phyloP scores from a whole-genome alignment of 2,888 invertebrate species.

The Gymnocheta viridis region DNA sequence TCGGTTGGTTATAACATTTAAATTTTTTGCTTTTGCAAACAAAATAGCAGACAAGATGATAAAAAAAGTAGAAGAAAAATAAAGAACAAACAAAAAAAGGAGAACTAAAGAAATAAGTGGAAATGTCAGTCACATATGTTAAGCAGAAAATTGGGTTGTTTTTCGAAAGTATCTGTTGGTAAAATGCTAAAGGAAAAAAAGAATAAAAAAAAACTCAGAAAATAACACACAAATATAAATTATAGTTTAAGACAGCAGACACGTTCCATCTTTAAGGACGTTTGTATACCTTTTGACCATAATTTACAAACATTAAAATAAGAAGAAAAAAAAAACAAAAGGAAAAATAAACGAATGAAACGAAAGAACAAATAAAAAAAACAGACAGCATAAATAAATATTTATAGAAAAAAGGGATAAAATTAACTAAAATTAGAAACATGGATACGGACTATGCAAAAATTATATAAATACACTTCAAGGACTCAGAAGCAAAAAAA shows the following conservation, averaged over 20 bases:
- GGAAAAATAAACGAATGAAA: background rate
- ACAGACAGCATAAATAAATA: background rate
- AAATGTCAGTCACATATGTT: slow-evolving; percentile 59
- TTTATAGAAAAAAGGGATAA: background rate
- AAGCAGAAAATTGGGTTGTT: background rate
- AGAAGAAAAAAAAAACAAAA: background rate
- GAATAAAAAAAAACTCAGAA: background rate
- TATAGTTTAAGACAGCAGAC: slow-evolving; percentile 35
- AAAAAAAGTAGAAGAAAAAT: background rate
- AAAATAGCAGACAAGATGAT: slow-evolving; percentile 1
- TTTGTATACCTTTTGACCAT: slow-evolving; percentile 48
- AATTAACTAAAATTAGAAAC: too few relatives aligned
- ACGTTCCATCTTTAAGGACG: slow-evolving; percentile 46
- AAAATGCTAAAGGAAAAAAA: background rate
- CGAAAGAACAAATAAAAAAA: too few relatives aligned
- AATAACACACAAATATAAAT: background rate
- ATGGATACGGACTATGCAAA: too few relatives aligned
- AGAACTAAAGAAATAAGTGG: slow-evolving; percentile 14
- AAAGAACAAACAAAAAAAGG: background rate
- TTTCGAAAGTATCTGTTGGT: background rate
- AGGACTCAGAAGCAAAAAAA: too few relatives aligned
- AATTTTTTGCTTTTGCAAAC: background rate
- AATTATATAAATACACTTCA: too few relatives aligned
- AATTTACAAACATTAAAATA: slow-evolving; percentile 45
- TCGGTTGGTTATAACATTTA: slow-evolving; percentile 10